phyloP scores from a whole-genome alignment of 2,113 vertebrate species.

The Suncus etruscus region DNA sequence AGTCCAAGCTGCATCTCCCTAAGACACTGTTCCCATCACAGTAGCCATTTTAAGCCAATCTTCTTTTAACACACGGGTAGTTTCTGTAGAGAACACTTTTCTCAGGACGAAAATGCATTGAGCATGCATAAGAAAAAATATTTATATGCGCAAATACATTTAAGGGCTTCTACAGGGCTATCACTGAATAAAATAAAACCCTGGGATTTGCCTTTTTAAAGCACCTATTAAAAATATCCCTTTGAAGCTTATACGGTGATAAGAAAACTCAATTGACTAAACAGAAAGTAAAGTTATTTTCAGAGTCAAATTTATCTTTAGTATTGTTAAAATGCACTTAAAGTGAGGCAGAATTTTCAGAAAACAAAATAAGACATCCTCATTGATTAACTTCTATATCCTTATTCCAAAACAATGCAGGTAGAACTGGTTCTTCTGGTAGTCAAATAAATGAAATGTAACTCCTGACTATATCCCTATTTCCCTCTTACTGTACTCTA shows the following conservation, averaged over 20 bases:
- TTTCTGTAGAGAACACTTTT: slow-evolving; percentile 94
- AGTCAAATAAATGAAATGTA: slow-evolving; percentile 64
- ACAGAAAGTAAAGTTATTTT: slow-evolving; percentile 79
- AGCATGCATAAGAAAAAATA: slow-evolving; percentile 90
- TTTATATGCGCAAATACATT: slow-evolving; percentile 88
- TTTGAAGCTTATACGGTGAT: slow-evolving; percentile 83
- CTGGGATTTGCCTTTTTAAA: slow-evolving; percentile 83
- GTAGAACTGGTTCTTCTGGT: slow-evolving; percentile 51
- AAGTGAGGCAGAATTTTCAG: slow-evolving; percentile 78
- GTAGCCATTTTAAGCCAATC: slow-evolving; percentile 92
- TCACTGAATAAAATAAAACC: slow-evolving; percentile 86
- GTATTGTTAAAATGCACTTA: slow-evolving; percentile 76
- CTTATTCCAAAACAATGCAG: slow-evolving; percentile 70
- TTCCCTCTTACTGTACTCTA: slow-evolving; percentile 56
- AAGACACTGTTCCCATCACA: slow-evolving; percentile 92
- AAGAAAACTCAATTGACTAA: slow-evolving; percentile 83
- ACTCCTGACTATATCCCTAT: slow-evolving; percentile 71
- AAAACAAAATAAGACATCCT: slow-evolving; percentile 77
- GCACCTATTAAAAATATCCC: slow-evolving; percentile 75
- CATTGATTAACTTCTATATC: slow-evolving; percentile 58
- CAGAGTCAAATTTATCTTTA: slow-evolving; percentile 75
- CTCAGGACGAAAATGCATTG: slow-evolving; percentile 93
- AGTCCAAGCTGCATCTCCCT: slow-evolving; percentile 96
- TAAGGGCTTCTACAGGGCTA: slow-evolving; percentile 83
- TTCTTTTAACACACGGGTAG: slow-evolving; percentile 94